Conservation (phyloP, 2,888 invertebrate species). For the Leucophora obtusa region DNA sequence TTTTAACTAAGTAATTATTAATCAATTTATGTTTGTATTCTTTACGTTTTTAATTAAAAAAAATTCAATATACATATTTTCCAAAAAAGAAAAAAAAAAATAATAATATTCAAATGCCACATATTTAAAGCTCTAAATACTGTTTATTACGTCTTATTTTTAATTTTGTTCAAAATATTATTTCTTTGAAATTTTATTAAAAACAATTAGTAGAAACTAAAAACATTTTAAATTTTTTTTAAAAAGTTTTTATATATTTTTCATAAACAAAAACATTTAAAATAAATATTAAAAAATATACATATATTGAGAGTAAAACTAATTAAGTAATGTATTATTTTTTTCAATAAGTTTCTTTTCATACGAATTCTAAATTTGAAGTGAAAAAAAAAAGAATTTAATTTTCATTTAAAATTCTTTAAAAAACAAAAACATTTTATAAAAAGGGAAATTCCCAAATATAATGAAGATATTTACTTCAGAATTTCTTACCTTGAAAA, state of each 20-base stretch:
- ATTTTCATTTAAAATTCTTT: conserved; percentile 21
- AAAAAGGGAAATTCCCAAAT: no score
- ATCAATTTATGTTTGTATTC: conserved; percentile 65
- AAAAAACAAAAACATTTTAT: conserved; percentile 5
- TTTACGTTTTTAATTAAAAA: conserved; percentile 38
- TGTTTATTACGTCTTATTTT: conserved; percentile 5
- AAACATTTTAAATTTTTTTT: conserved; percentile 23
- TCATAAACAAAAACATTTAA: conserved; percentile 3
- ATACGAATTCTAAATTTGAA: conserved; percentile 25
- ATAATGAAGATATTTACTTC: no score
- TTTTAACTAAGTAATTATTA: conserved; percentile 54
- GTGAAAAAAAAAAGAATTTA: conserved; percentile 9
- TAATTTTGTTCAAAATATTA: conserved; percentile 10
- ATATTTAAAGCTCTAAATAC: conserved; percentile 30
- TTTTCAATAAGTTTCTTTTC: conserved; percentile 24
- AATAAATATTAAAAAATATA: conserved; percentile 1
- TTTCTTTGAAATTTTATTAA: conserved; percentile 20
- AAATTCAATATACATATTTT: conserved; percentile 45
- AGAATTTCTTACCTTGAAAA: no score
- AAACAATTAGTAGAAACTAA: conserved; percentile 23
- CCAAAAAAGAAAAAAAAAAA: conserved; percentile 26
- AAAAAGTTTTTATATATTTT: conserved; percentile 9
- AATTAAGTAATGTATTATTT: conserved; percentile 31
- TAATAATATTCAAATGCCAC: conserved; percentile 40
- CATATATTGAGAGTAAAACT: conserved; percentile 17